Percentiles rank a stretch among this genome's conserved stretches.
Evolutionary conservation across 2,113 vertebrate genomes (phyloP).

Genomic region (Eidolon helvum): DNA sequence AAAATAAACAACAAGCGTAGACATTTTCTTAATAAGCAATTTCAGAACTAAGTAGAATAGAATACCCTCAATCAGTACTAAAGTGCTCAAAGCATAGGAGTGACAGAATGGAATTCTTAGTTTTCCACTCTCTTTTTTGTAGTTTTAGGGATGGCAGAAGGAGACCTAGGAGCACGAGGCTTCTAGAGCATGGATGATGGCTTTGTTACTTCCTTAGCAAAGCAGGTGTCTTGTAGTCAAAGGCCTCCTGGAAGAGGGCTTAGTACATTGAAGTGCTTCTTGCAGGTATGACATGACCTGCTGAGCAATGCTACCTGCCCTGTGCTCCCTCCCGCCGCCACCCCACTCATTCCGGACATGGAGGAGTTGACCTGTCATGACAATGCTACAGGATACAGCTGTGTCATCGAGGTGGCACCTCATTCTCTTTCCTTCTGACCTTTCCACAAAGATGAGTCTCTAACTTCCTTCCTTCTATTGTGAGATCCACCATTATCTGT

Average conservation of each 20-base stretch:
- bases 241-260: background rate
- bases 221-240: background rate
- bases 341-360: accelerated
- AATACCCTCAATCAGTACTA: background rate
- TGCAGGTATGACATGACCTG: background rate
- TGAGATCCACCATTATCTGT: background rate
- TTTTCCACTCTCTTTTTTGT: background rate
- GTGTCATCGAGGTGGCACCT: background rate
- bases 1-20: background rate
- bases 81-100: background rate
- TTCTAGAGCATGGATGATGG: background rate
- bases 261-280: background rate
- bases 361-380: background rate
- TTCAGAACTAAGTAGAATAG: background rate
- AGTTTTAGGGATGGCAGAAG: background rate
- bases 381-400: background rate
- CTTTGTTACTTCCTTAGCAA: background rate
- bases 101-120: background rate
- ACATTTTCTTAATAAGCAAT: background rate
- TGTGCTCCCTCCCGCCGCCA: accelerated
- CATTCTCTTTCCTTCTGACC: background rate
- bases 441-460: background rate
- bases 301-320: background rate
- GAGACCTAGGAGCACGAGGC: accelerated
- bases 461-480: background rate